Evolutionary conservation across 2,888 invertebrate genomes (phyloP), one percentile per base, ranked within the genome.

Genomic region (Venustoraphidia nigricollis): DNA sequence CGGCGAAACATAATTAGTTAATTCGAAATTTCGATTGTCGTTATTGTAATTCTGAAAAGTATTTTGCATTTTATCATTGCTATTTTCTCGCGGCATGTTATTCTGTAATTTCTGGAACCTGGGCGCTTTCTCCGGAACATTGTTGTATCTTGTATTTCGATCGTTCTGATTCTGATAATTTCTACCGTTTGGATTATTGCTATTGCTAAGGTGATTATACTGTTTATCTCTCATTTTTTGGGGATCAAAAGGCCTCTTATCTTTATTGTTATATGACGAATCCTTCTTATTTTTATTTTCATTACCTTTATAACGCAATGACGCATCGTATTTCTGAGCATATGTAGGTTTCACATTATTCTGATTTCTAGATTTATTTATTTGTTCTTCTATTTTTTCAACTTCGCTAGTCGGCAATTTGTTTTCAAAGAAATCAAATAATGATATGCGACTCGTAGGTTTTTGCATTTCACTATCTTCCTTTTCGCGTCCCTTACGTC

Each of bases 341-440:
- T 46, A 41, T 10, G 41, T 34, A 35, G 41, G 17, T 40, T 41
- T 41, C 36, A 34, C 41, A 37, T 8, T 17, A n/a, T n/a, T 41
- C 2, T 14, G 2, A 13, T 14, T 36, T 10, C 27, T n/a, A 34
- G 36, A 13, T 10, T 35, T 27, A 38, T 48, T 37, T 34, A 44
- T 13, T 13, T 13, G 5, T 36, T 44, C 36, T 47, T 41, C 36
- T 11, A 40, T 45, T 34, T 51, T 47, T 34, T 44, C 49, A 41
- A 51, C 49, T 45, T 57, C 58, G 44, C 50, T 63, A n/a, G 65
- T 67, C 41, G 81, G 81, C 42, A 89, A 66, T 67, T 88, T 89
- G 58, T 85, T 81, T 61, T 88, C 87, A 9, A 89, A 71, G 61
- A 87, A 89, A 63, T 86, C 85, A 64, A 88, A 89, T 3, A 89